Conservation (phyloP, 23 tunicate species). For the Diplosoma virens region DNA sequence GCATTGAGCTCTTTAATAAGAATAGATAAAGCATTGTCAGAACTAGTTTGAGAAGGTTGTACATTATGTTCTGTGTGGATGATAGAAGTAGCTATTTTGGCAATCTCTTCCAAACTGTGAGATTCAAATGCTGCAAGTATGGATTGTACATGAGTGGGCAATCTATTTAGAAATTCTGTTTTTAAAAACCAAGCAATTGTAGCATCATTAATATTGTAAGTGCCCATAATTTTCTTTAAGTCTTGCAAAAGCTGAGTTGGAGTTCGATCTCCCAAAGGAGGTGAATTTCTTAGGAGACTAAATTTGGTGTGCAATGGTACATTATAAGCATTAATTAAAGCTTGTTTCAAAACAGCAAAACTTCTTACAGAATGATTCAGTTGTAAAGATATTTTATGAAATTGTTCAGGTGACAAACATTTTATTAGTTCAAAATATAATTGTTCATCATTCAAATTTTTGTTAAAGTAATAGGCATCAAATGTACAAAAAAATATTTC, state of each 20-base stretch:
- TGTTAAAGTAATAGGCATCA: not conserved
- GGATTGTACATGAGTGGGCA: not conserved
- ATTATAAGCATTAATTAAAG: not conserved
- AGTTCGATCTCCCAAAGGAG: conserved; percentile 12
- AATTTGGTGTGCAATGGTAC: not conserved
- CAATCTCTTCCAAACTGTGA: not conserved
- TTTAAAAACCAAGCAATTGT: not conserved
- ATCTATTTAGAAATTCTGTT: conserved; percentile 3
- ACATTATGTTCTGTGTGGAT: not conserved
- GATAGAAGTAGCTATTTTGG: conserved; percentile 3
- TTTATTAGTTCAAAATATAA: not conserved
- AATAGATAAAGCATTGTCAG: not conserved
- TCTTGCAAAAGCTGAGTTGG: not conserved
- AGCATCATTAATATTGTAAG: not conserved
- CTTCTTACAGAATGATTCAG: not conserved
- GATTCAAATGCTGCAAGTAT: conserved; percentile 3
- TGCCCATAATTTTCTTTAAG: not conserved
- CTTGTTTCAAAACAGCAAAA: not conserved
- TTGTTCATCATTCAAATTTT: conserved; percentile 3
- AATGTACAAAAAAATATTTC: conserved; percentile 5
- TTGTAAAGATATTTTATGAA: not conserved
- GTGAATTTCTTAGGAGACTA: not conserved
- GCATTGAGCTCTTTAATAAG: not conserved
- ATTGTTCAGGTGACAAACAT: not conserved
- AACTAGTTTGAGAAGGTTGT: not conserved